A percentile compares a stretch with the other conserved stretches of the same genome.
phyloP scores from a whole-genome alignment of 2,888 invertebrate genomes.

The Hypolimnas misippus region DNA sequence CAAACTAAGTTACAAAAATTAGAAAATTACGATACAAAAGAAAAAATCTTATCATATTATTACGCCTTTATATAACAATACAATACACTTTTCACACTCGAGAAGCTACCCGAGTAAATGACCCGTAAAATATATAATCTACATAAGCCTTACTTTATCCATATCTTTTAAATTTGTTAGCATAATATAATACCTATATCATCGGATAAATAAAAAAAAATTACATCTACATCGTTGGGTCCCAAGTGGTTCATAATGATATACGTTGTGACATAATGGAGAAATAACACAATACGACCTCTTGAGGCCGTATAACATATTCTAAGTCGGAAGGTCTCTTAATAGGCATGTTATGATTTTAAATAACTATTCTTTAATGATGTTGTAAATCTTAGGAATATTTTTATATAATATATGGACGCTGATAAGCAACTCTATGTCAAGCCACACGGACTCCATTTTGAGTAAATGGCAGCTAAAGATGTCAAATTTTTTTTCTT shows the following conservation, averaged over 20 bases:
- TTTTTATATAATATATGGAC: too few relatives aligned
- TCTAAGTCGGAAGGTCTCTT: constrained; percentile 18
- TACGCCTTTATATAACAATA: too few relatives aligned
- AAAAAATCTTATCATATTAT: too few relatives aligned
- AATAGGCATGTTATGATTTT: constrained; percentile 21
- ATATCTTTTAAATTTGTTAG: background rate
- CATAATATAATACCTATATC: background rate
- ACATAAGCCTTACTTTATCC: background rate
- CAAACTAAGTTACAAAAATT: too few relatives aligned
- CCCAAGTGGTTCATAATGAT: constrained; percentile 2
- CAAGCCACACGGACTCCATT: too few relatives aligned
- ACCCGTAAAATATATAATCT: background rate
- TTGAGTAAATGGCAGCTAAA: too few relatives aligned
- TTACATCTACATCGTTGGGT: background rate
- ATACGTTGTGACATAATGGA: constrained; percentile 20
- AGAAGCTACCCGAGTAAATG: background rate
- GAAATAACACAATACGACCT: constrained; percentile 21
- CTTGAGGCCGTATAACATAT: constrained; percentile 22
- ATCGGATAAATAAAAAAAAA: background rate
- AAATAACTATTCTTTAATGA: background rate
- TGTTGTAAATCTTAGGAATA: too few relatives aligned
- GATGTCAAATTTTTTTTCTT: too few relatives aligned
- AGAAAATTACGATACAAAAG: too few relatives aligned
- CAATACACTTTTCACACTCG: too few relatives aligned
- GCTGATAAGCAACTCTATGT: too few relatives aligned